Evolutionary conservation across 2,888 invertebrate species (phyloP).

Genomic region (Hipparchia sbordonii): DNA sequence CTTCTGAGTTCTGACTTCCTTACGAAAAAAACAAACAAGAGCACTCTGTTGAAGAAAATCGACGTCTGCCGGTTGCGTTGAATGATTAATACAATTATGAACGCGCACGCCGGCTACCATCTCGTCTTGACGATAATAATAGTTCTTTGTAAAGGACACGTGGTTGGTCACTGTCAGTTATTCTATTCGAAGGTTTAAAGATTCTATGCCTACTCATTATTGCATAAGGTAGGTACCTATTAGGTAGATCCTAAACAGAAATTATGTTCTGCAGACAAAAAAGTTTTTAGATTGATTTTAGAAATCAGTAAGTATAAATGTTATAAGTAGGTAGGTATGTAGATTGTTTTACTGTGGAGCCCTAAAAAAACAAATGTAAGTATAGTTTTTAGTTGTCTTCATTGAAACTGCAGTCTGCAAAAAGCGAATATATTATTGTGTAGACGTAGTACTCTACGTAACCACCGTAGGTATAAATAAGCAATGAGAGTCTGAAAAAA

Average conservation of each 20-base stretch:
- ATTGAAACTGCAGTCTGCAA: too few species aligned
- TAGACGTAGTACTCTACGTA: too few species aligned
- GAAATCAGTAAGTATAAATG: too few species aligned
- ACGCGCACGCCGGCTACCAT: constrained; percentile 76
- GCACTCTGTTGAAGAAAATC: constrained; percentile 83
- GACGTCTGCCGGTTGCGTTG: constrained; percentile 81
- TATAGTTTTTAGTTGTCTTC: too few species aligned
- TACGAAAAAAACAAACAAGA: constrained; percentile 83
- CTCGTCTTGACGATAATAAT: constrained; percentile 70
- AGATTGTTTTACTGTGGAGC: background rate
- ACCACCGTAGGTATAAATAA: too few species aligned
- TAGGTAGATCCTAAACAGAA: background rate
- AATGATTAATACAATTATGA: constrained; percentile 83
- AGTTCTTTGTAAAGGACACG: constrained; percentile 77
- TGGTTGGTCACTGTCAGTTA: constrained; percentile 53
- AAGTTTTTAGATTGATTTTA: constrained; percentile 23
- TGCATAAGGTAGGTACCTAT: background rate
- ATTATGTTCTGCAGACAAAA: constrained; percentile 9
- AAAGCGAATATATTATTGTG: too few species aligned
- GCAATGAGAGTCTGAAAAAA: too few species aligned
- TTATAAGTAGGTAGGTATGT: constrained; percentile 33
- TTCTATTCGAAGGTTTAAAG: constrained; percentile 18
- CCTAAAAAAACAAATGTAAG: background rate
- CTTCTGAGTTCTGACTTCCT: constrained; percentile 83
- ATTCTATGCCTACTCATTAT: constrained; percentile 43